These are phyloP conservation scores for Tachycineta bicolor DNA, from an alignment of 2,113 vertebrate genomes.

Conservation along the genomic window DNA sequence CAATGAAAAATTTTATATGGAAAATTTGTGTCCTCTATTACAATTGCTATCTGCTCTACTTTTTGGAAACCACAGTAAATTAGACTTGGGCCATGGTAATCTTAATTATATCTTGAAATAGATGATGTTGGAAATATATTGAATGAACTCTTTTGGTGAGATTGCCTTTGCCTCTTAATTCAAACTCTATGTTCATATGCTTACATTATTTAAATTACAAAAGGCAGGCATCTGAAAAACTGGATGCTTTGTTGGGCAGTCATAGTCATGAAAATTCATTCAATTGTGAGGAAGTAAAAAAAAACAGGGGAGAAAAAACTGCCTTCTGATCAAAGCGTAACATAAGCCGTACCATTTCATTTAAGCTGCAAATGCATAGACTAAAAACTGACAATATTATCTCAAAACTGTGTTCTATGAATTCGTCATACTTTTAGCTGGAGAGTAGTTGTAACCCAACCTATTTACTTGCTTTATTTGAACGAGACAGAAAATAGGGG, in stretches of 20 bases:
- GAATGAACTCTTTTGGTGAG: constrained; percentile 51
- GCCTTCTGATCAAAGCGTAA: neutral
- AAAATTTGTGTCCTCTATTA: constrained; percentile 26
- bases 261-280: constrained; percentile 42
- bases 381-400: neutral
- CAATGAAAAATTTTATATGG: constrained; percentile 41
- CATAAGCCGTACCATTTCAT: neutral
- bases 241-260: constrained; percentile 27
- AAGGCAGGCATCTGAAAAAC: constrained; percentile 48
- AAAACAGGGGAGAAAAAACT: neutral
- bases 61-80: constrained; percentile 51
- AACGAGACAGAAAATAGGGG: neutral
- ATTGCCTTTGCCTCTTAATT: constrained; percentile 55
- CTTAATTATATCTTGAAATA: constrained; percentile 65
- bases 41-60: constrained; percentile 24
- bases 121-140: constrained; percentile 47
- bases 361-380: neutral
- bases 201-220: constrained; percentile 64
- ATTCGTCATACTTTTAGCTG: neutral
- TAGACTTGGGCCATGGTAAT: constrained; percentile 34
- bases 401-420: neutral
- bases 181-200: constrained; percentile 42
- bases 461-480: neutral
- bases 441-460: neutral
- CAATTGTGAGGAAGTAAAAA: neutral